Conservation (phyloP, 2,888 invertebrate species). For the Diabrotica balteata region DNA sequence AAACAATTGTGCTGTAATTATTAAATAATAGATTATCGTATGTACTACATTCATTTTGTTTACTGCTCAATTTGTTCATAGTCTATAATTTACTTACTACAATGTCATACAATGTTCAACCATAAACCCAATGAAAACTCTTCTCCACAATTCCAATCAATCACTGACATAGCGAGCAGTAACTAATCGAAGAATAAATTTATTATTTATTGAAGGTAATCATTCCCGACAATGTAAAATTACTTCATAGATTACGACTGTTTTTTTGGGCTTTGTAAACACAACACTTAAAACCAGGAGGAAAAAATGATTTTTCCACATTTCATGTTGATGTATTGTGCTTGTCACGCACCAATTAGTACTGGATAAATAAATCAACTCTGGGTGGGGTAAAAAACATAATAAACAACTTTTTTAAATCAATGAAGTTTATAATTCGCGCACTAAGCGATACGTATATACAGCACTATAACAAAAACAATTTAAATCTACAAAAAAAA, state of each 20-base stretch:
- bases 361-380: too few relatives aligned
- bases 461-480: too few relatives aligned
- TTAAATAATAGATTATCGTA: too few relatives aligned
- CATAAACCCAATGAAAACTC: constrained; percentile 16
- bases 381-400: too few relatives aligned
- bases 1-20: too few relatives aligned
- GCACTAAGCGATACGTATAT: too few relatives aligned
- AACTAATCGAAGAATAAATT: constrained; percentile 34
- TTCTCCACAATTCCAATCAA: constrained; percentile 32
- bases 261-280: constrained; percentile 13
- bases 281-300: constrained; percentile 3
- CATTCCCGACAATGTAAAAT: constrained; percentile 34
- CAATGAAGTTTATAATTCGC: too few relatives aligned
- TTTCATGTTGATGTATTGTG: constrained; percentile 22
- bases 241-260: constrained; percentile 21
- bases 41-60: too few relatives aligned
- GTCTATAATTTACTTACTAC: too few relatives aligned
- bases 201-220: constrained; percentile 37
- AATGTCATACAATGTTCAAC: neutral
- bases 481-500: too few relatives aligned
- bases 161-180: constrained; percentile 32
- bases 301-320: constrained; percentile 16
- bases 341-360: neutral
- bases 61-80: too few relatives aligned
- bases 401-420: too few relatives aligned